Base-by-base conservation (phyloP, 2,113 vertebrate species). In the Cyanoderma ruficeps region DNA sequence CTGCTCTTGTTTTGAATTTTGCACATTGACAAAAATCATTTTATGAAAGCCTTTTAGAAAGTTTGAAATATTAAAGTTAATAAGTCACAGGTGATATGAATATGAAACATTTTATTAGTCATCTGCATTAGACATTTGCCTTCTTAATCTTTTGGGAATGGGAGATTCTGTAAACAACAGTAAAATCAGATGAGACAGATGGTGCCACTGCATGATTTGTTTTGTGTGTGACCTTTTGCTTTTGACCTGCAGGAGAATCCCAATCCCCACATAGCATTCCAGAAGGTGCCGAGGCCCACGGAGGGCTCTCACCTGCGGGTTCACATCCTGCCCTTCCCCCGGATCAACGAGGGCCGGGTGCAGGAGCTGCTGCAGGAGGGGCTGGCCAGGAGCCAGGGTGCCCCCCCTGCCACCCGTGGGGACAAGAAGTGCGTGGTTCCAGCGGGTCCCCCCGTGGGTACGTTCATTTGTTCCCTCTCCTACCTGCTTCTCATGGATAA, bases 381-480 rank as follows among this genome's bases (percentile, higher is more conserved):
- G 30, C 91, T 98, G 28, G 89, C 98, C 31, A 98, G 99, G 95
- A 98, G 98, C 57, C 98, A 98, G 96, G 97, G 91, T 17, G 64
- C 93, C 11, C 97, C 98, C 23, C 67, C 97, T 57, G 96, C 97
- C 76, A 82, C 96, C 31, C 97, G 98, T 1, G 77, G 97, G 10
- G 99, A 99, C 96, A 99, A 97, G 97, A 99, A 99, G 88, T 99
- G 99, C 9, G 98, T 99, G 13, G 99, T 99, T n/a, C 99, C 99
- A 16, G 98, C 99, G 0, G 99, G 99, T 23, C 98, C 99, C 20
- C 98, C 99, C 33, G 99, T 99, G 55, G 99, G 99, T 99, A 98
- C n/a, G 99, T 97, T 33, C 39, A 5, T 4, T 41, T 92, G 5
- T 42, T 65, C 68, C 25, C 24, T 2, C 1, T 12, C 11, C 63